Base-by-base conservation (phyloP, 2,797 vertebrate genomes). In the Taeniopygia guttata region DNA sequence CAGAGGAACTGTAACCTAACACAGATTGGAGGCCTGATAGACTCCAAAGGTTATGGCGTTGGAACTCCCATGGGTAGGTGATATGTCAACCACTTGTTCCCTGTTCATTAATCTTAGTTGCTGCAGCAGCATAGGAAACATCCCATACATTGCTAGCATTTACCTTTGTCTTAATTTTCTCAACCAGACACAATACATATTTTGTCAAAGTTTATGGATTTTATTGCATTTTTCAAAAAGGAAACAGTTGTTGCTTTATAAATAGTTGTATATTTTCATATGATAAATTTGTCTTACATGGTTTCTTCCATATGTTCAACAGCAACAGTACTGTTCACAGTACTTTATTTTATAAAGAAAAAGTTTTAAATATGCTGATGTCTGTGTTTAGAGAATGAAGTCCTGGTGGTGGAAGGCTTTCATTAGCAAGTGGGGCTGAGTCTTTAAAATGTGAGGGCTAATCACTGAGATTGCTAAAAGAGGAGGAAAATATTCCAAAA, bases 1-100 rank as follows among this genome's bases (percentile, higher is more conserved):
- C 99, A 99, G 96, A 98, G 99, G 92, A 99, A 99, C 97, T 99
- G 99, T 97, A 99, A 99, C 98, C 98, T 99, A 89, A 99, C 99
- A 38, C 99, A 99, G 98, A 99, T 99, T 55, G 99, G 99, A 78
- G 98, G 99, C 91, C 99, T 99, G 91, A 99, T 99, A 96, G 99
- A 99, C 97, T 99, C 99, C 94, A 99, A 99, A 97, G 99, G 99
- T 90, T 99, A 99, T 3, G 99, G 99, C 2, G 99, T 99, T 32
- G 99, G 99, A 94, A 99, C 99, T 64, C 99, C 99, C 45, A 99
- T 99, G 98, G 99, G 99, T 99, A 99, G 49, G 99, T 98, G 82
- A 54, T 59, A 69, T 60, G 80, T 82, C 92, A 93, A 64, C 63
- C 32, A 6, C 72, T 87, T 90, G 46, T 66, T 95, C 70, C 93